Evolutionary conservation across 1,140 invertebrate genomes (phyloP), one percentile per base, ranked within the genome.

Genomic region (Drosophila watanabei): DNA sequence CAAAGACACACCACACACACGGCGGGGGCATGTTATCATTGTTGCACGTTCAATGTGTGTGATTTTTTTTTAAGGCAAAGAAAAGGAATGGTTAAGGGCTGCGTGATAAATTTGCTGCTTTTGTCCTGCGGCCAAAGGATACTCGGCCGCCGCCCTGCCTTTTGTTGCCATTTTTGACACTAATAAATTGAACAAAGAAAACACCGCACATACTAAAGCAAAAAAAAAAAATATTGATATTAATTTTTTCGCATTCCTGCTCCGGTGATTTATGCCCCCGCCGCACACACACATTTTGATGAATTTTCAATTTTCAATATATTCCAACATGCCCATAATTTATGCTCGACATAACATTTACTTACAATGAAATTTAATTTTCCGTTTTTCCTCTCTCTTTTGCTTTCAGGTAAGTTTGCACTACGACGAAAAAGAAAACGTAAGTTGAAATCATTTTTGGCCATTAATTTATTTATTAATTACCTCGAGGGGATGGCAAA

Each of bases 391-490:
- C n/a, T n/a, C 48, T 86, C 54, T 58, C n/a, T 46, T 90, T 41
- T 61, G 24, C 48, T 89, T 90, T 39, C 77, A 92, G 89, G 89
- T 92, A 92, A 92, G 89, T 92, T 77, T 81, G 80, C 75, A 79
- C 75, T 82, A 77, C 89, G 90, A 92, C 73, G 89, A 86, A 71
- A 92, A 92, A 86, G 89, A 92, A 90, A 92, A 92, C 89, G 89
- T 92, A 92, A 92, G 88, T 91, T 43, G 33, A 9, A 56, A 69
- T 69, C 37, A 69, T 69, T 69, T 41, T 71, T 71, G 49, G 68
- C 51, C 65, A 76, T 46, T 71, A 56, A 65, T 65, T 82, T 79
- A 73, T 90, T 80, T 75, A 85, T 78, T 82, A 80, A 79, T 57
- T 72, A 75, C 66, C 77, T 52, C 59, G 24, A 58, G 62, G 58